These are phyloP conservation scores for Aplocera efformata DNA, from an alignment of 2,888 invertebrate species.

Conservation along the genomic window DNA sequence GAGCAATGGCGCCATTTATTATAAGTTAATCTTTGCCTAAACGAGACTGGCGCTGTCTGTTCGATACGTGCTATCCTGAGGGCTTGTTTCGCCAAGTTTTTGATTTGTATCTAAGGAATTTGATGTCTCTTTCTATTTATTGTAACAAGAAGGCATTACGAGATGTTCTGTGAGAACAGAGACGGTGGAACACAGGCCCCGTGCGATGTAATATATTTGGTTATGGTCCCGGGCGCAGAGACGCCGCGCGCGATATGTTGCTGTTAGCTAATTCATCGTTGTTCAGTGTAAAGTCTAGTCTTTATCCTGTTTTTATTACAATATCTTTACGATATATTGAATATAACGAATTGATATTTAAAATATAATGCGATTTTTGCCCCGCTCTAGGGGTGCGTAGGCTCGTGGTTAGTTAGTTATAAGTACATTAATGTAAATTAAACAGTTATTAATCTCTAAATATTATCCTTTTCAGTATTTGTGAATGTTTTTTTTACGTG, in stretches of 20 bases:
- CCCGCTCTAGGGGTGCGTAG: constrained; percentile 57
- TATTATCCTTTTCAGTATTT: constrained; percentile 78
- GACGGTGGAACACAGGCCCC: too few relatives aligned
- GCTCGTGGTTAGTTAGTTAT: constrained; percentile 76
- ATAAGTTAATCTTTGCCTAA: too few relatives aligned
- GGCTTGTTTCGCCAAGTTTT: neutral
- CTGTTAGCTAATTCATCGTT: constrained; percentile 74
- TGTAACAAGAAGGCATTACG: too few relatives aligned
- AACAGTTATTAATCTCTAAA: constrained; percentile 72
- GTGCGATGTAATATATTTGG: constrained; percentile 26
- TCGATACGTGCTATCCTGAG: too few relatives aligned
- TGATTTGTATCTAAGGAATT: neutral
- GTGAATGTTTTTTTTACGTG: constrained; percentile 69
- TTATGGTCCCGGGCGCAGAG: constrained; percentile 41
- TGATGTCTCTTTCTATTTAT: too few relatives aligned
- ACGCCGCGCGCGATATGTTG: constrained; percentile 56
- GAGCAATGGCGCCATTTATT: neutral
- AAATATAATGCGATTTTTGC: constrained; percentile 64
- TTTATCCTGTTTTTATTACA: constrained; percentile 77
- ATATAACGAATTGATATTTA: constrained; percentile 77
- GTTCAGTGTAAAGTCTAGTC: constrained; percentile 81
- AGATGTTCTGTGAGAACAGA: too few relatives aligned
- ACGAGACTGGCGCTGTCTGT: too few relatives aligned
- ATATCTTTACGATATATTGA: constrained; percentile 70
- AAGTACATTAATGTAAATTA: constrained; percentile 76